These are phyloP conservation scores for Tiaroga cobitis DNA, from an alignment of 2,797 vertebrate genomes.

Conservation along the genomic window DNA sequence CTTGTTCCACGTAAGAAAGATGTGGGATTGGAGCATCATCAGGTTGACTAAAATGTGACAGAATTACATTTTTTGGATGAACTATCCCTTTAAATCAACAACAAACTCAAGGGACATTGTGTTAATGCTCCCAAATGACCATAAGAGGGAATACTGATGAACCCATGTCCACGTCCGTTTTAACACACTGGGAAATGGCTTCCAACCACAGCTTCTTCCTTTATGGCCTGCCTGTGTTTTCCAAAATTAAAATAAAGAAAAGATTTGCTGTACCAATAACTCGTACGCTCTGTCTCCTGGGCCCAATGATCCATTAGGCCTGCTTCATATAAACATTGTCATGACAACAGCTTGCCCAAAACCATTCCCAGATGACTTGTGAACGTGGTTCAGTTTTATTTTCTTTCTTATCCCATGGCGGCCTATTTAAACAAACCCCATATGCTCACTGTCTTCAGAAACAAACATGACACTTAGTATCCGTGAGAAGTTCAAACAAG, in stretches of 20 bases:
- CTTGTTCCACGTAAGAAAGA: background rate
- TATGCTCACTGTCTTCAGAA: slow-evolving; percentile 72
- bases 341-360: slow-evolving; percentile 44
- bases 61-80: background rate
- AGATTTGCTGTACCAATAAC: slow-evolving; percentile 26
- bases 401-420: slow-evolving; percentile 54
- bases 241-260: slow-evolving; percentile 41
- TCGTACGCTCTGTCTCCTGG: slow-evolving; percentile 11
- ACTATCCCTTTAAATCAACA: background rate
- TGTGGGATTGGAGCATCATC: background rate
- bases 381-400: slow-evolving; percentile 17
- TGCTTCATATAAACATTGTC: slow-evolving; percentile 51
- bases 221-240: slow-evolving; percentile 33
- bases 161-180: slow-evolving; percentile 18
- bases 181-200: slow-evolving; percentile 31
- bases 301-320: slow-evolving; percentile 21
- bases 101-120: background rate
- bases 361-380: slow-evolving; percentile 31
- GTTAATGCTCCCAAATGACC: slow-evolving; percentile 49
- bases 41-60: background rate
- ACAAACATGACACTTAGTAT: slow-evolving; percentile 68
- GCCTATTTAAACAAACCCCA: slow-evolving; percentile 74
- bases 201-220: slow-evolving; percentile 27
- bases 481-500: slow-evolving; percentile 66
- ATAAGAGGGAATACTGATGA: slow-evolving; percentile 60